Conservation (phyloP, 92 coral and sea anemone species). For the Zoanthus sansibaricus region DNA sequence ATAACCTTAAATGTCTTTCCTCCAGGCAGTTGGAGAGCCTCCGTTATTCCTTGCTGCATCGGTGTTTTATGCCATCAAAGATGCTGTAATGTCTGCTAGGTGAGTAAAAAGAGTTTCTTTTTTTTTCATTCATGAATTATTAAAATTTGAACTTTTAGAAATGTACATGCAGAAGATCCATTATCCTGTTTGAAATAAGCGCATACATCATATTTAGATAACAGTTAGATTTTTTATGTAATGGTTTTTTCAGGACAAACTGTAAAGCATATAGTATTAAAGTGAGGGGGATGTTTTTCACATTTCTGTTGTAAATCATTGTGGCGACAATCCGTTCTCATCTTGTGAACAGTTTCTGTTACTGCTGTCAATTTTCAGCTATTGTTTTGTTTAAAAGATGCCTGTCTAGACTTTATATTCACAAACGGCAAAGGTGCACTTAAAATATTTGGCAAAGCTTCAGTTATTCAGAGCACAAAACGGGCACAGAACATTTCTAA, state of each 20-base stretch:
- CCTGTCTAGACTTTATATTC: background rate
- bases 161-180: too few species aligned
- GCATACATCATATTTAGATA: too few species aligned
- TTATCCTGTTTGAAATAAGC: too few species aligned
- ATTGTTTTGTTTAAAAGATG: background rate
- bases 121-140: too few species aligned
- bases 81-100: slow-evolving; percentile 84
- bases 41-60: slow-evolving; percentile 85
- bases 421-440: background rate
- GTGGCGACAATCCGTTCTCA: background rate
- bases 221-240: too few species aligned
- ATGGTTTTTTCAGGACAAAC: too few species aligned
- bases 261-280: too few species aligned
- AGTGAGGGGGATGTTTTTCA: background rate
- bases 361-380: background rate
- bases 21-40: slow-evolving; percentile 91
- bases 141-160: too few species aligned
- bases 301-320: background rate
- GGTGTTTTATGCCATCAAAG: slow-evolving; percentile 88
- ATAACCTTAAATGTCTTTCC: background rate
- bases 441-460: too few species aligned
- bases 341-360: background rate
- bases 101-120: background rate
- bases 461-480: too few species aligned
- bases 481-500: too few species aligned